A percentile compares a stretch with the other conserved stretches of the same genome.
Evolutionary conservation across 2,888 invertebrate genomes (phyloP).

Genomic region (Neoaliturus tenellus): DNA sequence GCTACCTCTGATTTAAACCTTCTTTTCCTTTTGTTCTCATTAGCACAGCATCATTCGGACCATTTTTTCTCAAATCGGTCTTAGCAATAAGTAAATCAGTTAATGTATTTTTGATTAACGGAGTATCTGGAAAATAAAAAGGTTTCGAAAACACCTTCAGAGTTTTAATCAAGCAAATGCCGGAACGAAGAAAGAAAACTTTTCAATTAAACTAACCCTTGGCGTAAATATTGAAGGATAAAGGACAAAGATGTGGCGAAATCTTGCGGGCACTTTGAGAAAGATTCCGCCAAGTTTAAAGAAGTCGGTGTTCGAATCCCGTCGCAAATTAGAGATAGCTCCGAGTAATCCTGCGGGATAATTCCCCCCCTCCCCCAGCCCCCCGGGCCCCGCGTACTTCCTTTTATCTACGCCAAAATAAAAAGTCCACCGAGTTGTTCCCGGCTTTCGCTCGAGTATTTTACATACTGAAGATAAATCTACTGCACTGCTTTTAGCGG

Average conservation of each 20-base stretch:
- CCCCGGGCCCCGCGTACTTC: conserved; percentile 25
- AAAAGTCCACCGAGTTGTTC: conserved; percentile 46
- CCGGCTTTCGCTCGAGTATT: conserved; percentile 48
- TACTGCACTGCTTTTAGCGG: conserved; percentile 35
- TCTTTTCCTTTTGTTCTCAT: no score
- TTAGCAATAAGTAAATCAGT: neutral
- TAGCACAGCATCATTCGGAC: no score
- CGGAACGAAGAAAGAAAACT: conserved; percentile 14
- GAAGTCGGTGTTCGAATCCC: conserved; percentile 58
- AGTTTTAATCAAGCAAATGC: conserved; percentile 41
- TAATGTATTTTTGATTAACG: conserved; percentile 20
- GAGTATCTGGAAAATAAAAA: neutral
- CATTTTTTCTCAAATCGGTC: no score
- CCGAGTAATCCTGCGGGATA: conserved; percentile 56
- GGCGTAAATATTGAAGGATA: conserved; percentile 45
- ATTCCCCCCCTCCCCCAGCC: conserved; percentile 31
- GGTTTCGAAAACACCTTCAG: neutral
- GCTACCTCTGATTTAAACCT: no score
- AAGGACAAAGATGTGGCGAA: conserved; percentile 31
- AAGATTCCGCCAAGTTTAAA: conserved; percentile 32
- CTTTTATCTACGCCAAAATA: conserved; percentile 51
- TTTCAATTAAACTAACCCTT: conserved; percentile 44
- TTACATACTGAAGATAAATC: conserved; percentile 52
- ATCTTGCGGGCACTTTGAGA: conserved; percentile 39
- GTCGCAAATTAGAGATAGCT: conserved; percentile 62